phyloP scores from a whole-genome alignment of 2,113 vertebrate species.

The Pholis gunnellus region DNA sequence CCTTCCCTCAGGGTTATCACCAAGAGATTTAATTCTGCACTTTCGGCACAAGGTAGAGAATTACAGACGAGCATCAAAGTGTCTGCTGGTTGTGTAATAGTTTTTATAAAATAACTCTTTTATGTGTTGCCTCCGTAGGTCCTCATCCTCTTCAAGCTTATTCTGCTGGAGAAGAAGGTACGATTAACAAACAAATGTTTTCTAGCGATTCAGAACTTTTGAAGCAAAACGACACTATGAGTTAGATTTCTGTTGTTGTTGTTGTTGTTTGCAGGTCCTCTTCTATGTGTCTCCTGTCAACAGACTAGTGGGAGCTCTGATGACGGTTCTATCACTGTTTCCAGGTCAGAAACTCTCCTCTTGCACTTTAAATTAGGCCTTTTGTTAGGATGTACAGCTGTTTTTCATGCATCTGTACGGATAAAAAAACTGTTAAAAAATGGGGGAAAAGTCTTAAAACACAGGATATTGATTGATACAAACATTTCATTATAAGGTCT shows the following conservation, averaged over 20 bases:
- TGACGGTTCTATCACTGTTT: conserved; percentile 96
- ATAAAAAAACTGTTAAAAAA: not conserved
- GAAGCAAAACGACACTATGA: not conserved
- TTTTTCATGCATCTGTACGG: not conserved
- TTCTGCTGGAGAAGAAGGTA: conserved; percentile 99
- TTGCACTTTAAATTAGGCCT: too few relatives aligned
- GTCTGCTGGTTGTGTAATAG: fast-evolving
- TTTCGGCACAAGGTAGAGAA: conserved; percentile 94
- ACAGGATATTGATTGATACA: too few relatives aligned
- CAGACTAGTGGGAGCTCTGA: conserved; percentile 92
- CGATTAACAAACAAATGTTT: fast-evolving
- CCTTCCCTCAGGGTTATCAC: conserved; percentile 89
- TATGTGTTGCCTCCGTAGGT: conserved; percentile 79
- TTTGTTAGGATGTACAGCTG: not conserved
- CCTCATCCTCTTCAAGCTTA: conserved; percentile 96
- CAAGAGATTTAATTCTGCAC: conserved; percentile 96
- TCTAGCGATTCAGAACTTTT: fast-evolving
- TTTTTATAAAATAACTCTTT: not conserved
- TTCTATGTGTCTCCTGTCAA: conserved; percentile 97
- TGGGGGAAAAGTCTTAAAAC: too few relatives aligned
- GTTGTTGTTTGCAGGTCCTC: conserved; percentile 84
- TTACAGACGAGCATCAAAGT: fast-evolving
- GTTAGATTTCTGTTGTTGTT: too few relatives aligned
- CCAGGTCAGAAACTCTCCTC: conserved; percentile 87
- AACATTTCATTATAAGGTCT: not conserved